These are phyloP conservation scores for Elephantulus edwardii DNA, from an alignment of 2,113 vertebrate species.

Conservation along the genomic window DNA sequence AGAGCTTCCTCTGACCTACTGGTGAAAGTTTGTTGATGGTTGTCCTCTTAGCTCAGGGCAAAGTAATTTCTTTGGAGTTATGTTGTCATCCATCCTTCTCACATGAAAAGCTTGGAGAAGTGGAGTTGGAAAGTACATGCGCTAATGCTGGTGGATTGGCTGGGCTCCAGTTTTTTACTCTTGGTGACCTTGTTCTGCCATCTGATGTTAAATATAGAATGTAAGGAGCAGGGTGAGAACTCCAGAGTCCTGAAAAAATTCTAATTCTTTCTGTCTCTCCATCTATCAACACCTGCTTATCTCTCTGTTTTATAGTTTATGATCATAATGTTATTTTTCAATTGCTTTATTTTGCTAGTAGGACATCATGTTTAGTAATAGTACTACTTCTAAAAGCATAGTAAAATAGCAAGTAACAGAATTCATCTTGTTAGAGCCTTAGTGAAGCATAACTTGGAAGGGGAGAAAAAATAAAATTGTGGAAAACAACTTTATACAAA, in stretches of 20 bases:
- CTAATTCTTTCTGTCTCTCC: neutral
- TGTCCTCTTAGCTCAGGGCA: neutral
- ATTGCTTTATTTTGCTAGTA: neutral
- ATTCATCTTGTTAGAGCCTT: neutral
- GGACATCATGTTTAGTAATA: neutral
- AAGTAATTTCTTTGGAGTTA: slow-evolving; percentile 14
- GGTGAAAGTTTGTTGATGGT: neutral
- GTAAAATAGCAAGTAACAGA: neutral
- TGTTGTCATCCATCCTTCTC: neutral
- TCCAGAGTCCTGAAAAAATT: slow-evolving; percentile 28
- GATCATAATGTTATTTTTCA: neutral
- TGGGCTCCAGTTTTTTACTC: slow-evolving; percentile 1
- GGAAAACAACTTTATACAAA: neutral
- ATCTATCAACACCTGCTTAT: slow-evolving; percentile 43
- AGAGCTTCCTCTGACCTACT: neutral
- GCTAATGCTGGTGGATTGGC: neutral
- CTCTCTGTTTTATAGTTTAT: neutral
- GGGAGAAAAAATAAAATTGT: neutral
- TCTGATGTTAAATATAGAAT: slow-evolving; percentile 58
- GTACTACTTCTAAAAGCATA: neutral
- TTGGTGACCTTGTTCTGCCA: slow-evolving; percentile 45
- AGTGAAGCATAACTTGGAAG: neutral
- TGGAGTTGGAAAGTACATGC: neutral
- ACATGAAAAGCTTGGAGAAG: neutral
- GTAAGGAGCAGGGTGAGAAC: neutral